phyloP scores from a whole-genome alignment of 2,888 invertebrate species.

The Oxyteleia sp. region DNA sequence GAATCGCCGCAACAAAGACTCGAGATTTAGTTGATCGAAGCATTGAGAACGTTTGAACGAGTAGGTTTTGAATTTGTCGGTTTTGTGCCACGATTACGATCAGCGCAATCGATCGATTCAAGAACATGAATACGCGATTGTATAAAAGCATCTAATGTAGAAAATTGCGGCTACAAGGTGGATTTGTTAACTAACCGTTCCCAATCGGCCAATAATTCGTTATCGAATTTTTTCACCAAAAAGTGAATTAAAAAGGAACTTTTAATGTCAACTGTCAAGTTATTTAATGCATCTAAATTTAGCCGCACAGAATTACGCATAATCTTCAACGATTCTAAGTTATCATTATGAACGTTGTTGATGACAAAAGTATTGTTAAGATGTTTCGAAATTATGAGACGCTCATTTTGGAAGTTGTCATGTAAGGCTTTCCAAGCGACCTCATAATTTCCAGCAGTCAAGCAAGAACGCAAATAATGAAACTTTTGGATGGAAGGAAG shows the following conservation, averaged over 20 bases:
- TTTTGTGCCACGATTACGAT: too few relatives aligned
- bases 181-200: not conserved
- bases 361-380: not conserved
- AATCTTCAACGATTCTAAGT: not conserved
- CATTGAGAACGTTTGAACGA: too few relatives aligned
- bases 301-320: not conserved
- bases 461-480: slow-evolving; percentile 13
- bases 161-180: not conserved
- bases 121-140: too few relatives aligned
- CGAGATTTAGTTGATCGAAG: too few relatives aligned
- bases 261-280: slow-evolving; percentile 1
- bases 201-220: not conserved
- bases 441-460: slow-evolving; percentile 10
- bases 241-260: slow-evolving; percentile 5
- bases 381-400: not conserved
- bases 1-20: not conserved
- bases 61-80: too few relatives aligned
- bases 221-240: not conserved
- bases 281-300: not conserved
- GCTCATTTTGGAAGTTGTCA: slow-evolving; percentile 4
- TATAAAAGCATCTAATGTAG: not conserved
- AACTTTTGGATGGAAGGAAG: slow-evolving; percentile 20
- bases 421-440: not conserved
- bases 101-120: too few relatives aligned
- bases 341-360: not conserved